Evolutionary conservation across 2,797 vertebrate species (phyloP).

Genomic region (Australoheros facetus): DNA sequence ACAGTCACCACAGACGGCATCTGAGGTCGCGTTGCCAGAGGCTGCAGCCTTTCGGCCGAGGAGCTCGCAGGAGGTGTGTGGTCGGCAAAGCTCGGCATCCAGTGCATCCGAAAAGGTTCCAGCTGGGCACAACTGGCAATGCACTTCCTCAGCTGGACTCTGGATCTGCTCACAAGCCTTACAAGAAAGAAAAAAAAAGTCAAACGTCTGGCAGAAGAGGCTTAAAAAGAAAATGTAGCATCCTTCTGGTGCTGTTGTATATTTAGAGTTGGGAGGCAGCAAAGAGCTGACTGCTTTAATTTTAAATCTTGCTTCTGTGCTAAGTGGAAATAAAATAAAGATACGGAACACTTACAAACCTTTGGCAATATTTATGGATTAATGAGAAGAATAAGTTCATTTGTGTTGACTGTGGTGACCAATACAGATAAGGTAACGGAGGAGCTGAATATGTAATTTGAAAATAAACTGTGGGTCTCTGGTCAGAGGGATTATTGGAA

Average conservation of each 20-base stretch:
- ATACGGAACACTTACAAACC: not conserved
- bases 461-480: not conserved
- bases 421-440: not conserved
- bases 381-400: not conserved
- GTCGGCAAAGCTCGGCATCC: slow-evolving; percentile 75
- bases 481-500: not conserved
- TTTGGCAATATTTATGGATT: not conserved
- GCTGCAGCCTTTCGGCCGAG: slow-evolving; percentile 70
- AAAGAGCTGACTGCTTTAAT: not conserved
- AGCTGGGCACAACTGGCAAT: slow-evolving; percentile 81
- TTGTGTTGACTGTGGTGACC: not conserved
- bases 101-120: slow-evolving; percentile 84
- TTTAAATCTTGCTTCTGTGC: not conserved
- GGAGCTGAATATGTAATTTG: not conserved
- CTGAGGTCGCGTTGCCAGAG: slow-evolving; percentile 71
- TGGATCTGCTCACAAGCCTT: slow-evolving; percentile 79
- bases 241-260: not conserved
- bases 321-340: not conserved
- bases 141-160: slow-evolving; percentile 56
- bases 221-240: not conserved
- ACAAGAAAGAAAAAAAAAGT: slow-evolving; percentile 1
- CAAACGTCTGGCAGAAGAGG: slow-evolving; percentile 1
- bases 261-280: not conserved
- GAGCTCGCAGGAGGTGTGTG: slow-evolving; percentile 79
- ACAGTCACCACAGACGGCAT: slow-evolving; percentile 86